Percentiles rank a stretch among this genome's conserved stretches.
These are phyloP conservation scores for Climacteris rufus DNA, from an alignment of 2,113 vertebrate genomes.

Conservation along the genomic window DNA sequence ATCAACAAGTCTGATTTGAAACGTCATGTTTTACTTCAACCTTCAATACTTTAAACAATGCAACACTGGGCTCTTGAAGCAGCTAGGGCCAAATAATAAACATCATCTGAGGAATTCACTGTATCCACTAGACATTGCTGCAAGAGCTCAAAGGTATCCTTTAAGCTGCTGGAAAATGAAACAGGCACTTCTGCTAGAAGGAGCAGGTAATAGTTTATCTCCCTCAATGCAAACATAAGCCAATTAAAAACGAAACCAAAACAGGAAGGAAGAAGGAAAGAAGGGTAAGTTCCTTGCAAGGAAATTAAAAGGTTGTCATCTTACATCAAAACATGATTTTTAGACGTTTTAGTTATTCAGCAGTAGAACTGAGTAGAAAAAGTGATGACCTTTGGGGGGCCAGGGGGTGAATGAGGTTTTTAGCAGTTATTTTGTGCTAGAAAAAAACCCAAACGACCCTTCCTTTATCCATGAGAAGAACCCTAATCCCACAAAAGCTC, in stretches of 20 bases:
- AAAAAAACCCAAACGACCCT: background rate
- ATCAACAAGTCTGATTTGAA: background rate
- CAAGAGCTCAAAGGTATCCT: background rate
- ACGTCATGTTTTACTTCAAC: background rate
- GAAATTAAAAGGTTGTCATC: background rate
- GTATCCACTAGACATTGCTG: background rate
- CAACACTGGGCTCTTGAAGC: background rate
- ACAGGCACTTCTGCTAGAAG: background rate
- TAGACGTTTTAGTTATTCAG: background rate
- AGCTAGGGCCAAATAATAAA: background rate
- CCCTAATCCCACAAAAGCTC: background rate
- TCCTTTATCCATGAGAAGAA: background rate
- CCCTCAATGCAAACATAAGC: background rate
- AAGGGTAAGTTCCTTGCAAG: background rate
- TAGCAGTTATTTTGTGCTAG: background rate
- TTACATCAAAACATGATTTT: background rate
- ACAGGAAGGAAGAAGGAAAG: background rate
- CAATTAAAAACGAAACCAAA: constrained; percentile 3
- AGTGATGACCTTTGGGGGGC: background rate
- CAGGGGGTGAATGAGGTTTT: background rate
- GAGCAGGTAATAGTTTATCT: background rate
- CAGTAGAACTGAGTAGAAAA: background rate
- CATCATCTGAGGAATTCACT: background rate
- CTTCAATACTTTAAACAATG: background rate
- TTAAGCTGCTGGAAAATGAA: background rate